Conservation (phyloP, 2,888 invertebrate genomes). For the Synergus japonicus region DNA sequence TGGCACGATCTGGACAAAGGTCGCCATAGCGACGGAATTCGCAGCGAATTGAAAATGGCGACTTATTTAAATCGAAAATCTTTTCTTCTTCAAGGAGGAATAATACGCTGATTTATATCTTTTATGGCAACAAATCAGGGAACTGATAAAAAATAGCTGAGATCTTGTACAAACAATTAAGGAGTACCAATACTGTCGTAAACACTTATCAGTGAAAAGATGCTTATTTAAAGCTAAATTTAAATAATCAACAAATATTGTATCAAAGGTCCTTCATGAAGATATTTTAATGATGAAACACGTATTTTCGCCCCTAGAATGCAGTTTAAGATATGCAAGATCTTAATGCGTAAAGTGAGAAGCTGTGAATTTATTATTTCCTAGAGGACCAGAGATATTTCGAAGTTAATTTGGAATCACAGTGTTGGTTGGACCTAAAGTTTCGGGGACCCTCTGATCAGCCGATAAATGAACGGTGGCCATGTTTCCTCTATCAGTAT, state of each 20-base stretch:
- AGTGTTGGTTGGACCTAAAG: slow-evolving; percentile 60
- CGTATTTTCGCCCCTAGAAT: slow-evolving; percentile 15
- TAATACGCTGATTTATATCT: slow-evolving; percentile 24
- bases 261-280: neutral
- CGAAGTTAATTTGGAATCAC: slow-evolving; percentile 70
- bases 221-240: no score
- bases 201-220: no score
- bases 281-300: slow-evolving; percentile 18
- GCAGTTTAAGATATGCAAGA: slow-evolving; percentile 17
- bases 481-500: slow-evolving; percentile 68
- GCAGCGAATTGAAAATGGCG: slow-evolving; percentile 73
- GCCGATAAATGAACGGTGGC: slow-evolving; percentile 69
- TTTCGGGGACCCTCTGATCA: slow-evolving; percentile 63
- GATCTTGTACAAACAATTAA: neutral
- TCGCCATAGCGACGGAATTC: slow-evolving; percentile 75
- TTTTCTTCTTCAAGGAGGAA: slow-evolving; percentile 47
- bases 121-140: neutral
- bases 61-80: slow-evolving; percentile 72
- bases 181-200: neutral
- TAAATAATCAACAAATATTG: no score
- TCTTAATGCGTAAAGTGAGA: slow-evolving; percentile 28
- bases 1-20: slow-evolving; percentile 75
- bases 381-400: slow-evolving; percentile 59
- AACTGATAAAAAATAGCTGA: neutral
- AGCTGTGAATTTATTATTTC: slow-evolving; percentile 51